Evolutionary conservation across 2,888 invertebrate genomes (phyloP), one percentile per base, ranked within the genome.

Genomic region (Nasonovia ribisnigri): DNA sequence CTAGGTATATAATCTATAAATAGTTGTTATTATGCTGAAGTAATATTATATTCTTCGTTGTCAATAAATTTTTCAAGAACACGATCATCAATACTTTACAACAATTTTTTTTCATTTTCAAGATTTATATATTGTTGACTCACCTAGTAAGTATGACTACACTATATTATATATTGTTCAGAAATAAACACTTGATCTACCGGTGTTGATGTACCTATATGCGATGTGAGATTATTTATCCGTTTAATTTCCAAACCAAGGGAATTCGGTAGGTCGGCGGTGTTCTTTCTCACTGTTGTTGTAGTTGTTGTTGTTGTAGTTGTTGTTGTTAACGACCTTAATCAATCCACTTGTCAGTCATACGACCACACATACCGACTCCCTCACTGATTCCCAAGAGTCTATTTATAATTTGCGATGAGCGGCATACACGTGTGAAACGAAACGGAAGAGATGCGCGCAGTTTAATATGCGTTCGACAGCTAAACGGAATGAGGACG

Each of bases 391-490:
- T 16, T 16, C 51, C 36, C 43, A 89, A 16, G 57, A 16, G 43
- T 57, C 42, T 57, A 57, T 77, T 77, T 42, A 57, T 42, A 57
- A 88, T 29, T 26, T 88, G 42, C 54, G 36, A 29, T 43, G 51
- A 36, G 77, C 77, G 77, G 77, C 36, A 36, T 77, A 77, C 77
- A 77, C 77, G 36, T 42, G 77, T 51, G 84, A 54, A 84, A 84
- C 91, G 91, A 46, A 91, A 91, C 84, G 92, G 86, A 92, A 92
- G 51, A 88, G 51, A 84, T 67, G 36, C 48, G 2, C 36, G 77
- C 77, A 36, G 92, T 92, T 92, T 87, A 92, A 92, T 67, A 88
- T 88, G 92, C 92, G 92, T 92, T 92, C 92, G 92, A 92, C 92
- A 88, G 87, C 91, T 77, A 77, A 77, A 77, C 86, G 87, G 92